These are phyloP conservation scores for Dasysyrphus albostriatus DNA, from an alignment of 2,888 invertebrate genomes.

Conservation along the genomic window DNA sequence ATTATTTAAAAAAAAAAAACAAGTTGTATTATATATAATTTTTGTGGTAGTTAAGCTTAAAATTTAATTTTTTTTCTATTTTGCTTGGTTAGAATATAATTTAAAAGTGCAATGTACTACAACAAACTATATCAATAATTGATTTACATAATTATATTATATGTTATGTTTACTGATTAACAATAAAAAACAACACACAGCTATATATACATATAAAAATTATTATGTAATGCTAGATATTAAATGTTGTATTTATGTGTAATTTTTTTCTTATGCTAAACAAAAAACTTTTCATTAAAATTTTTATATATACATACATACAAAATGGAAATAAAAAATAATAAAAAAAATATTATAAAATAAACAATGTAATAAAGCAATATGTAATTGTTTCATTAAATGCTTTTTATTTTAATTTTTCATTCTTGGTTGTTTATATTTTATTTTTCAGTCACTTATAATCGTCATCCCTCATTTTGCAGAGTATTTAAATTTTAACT, in stretches of 20 bases:
- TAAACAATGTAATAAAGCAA: conserved; percentile 13
- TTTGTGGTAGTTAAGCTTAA: conserved; percentile 32
- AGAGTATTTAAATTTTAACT: too few species aligned
- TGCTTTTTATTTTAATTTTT: not conserved
- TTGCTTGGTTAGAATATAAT: conserved; percentile 4
- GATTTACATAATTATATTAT: not conserved
- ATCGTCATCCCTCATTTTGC: too few species aligned
- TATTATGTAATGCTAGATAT: conserved; percentile 44
- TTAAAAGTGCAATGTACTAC: conserved; percentile 23
- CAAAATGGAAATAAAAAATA: conserved; percentile 11
- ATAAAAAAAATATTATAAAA: conserved; percentile 19
- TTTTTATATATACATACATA: conserved; percentile 46
- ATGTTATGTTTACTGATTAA: conserved; percentile 17
- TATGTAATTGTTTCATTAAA: conserved; percentile 29
- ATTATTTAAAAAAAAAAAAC: conserved; percentile 11
- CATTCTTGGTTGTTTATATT: not conserved
- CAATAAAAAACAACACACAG: not conserved
- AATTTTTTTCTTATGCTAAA: conserved; percentile 52
- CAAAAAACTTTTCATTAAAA: conserved; percentile 22
- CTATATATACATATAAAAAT: not conserved
- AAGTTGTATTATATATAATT: conserved; percentile 34
- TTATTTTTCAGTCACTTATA: not conserved
- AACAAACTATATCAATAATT: not conserved
- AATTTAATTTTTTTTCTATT: not conserved
- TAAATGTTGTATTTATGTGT: conserved; percentile 66